phyloP scores from a whole-genome alignment of 1,140 invertebrate genomes.

The Portunus trituberculatus region DNA sequence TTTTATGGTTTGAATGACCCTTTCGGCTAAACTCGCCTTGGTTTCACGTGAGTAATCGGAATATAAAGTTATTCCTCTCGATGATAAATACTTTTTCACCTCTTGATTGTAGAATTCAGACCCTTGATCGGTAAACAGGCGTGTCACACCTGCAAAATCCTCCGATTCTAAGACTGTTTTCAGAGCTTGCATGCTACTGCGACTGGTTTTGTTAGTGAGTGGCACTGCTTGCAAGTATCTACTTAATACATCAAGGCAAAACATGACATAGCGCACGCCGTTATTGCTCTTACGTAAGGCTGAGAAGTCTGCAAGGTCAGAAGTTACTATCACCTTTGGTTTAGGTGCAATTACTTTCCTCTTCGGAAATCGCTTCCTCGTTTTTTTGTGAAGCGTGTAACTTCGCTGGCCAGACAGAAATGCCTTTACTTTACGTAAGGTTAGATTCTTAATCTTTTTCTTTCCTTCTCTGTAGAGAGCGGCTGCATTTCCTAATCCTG shows the following conservation, averaged over 20 bases:
- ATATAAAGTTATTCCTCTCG: conserved; percentile 27
- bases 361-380: too few relatives aligned
- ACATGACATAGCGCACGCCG: conserved; percentile 13
- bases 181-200: background rate
- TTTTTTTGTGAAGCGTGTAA: conserved; percentile 29
- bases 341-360: too few relatives aligned
- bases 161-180: background rate
- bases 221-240: conserved; percentile 11
- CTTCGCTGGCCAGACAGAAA: too few relatives aligned
- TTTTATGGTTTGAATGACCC: conserved; percentile 34
- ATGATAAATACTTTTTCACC: conserved; percentile 25
- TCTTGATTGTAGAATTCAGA: background rate
- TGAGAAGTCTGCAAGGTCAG: too few relatives aligned
- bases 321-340: too few relatives aligned
- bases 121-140: too few relatives aligned
- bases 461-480: too few relatives aligned
- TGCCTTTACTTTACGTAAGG: too few relatives aligned
- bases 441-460: too few relatives aligned
- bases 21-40: conserved; percentile 41
- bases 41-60: conserved; percentile 36
- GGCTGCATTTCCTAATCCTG: too few relatives aligned
- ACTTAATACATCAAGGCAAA: too few relatives aligned
- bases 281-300: too few relatives aligned
- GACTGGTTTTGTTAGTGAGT: background rate
- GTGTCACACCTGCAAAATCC: background rate